Percentiles rank a stretch among this genome's conserved stretches.
phyloP scores from a whole-genome alignment of 2,797 vertebrate genomes.

The Enteromius fasciolatus region DNA sequence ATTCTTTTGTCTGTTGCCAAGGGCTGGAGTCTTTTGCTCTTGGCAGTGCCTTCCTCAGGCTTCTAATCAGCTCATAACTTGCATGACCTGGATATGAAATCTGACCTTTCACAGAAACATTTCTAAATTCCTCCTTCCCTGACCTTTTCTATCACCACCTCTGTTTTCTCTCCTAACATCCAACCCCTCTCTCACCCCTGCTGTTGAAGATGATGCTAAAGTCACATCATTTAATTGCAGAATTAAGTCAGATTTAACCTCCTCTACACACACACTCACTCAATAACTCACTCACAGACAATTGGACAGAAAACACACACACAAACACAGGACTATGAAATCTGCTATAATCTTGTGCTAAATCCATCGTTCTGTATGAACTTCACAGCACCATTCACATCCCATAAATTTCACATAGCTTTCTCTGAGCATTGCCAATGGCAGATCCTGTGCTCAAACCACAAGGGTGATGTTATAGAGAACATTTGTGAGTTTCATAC shows the following conservation, averaged over 20 bases:
- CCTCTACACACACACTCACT: neutral
- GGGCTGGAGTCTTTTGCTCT: neutral
- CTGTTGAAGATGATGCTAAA: neutral
- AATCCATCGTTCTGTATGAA: slow-evolving; percentile 12
- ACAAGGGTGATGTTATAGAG: neutral
- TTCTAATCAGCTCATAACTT: slow-evolving; percentile 48
- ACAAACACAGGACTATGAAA: neutral
- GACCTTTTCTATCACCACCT: slow-evolving; percentile 10
- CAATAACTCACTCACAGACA: neutral
- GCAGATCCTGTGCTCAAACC: neutral
- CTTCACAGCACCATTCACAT: neutral
- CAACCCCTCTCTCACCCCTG: neutral
- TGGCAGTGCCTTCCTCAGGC: neutral
- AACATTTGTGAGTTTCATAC: neutral
- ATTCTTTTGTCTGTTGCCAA: neutral
- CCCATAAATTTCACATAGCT: neutral
- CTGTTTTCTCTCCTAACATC: slow-evolving; percentile 1
- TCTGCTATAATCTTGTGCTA: neutral
- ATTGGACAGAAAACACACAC: neutral
- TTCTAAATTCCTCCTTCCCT: slow-evolving; percentile 38
- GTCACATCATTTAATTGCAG: slow-evolving; percentile 21
- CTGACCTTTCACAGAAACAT: slow-evolving; percentile 55
- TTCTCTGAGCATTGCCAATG: neutral
- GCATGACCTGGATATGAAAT: slow-evolving; percentile 20
- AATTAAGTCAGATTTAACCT: slow-evolving; percentile 25